These are phyloP conservation scores for Andrena marginata DNA, from an alignment of 2,888 invertebrate genomes.

Conservation along the genomic window DNA sequence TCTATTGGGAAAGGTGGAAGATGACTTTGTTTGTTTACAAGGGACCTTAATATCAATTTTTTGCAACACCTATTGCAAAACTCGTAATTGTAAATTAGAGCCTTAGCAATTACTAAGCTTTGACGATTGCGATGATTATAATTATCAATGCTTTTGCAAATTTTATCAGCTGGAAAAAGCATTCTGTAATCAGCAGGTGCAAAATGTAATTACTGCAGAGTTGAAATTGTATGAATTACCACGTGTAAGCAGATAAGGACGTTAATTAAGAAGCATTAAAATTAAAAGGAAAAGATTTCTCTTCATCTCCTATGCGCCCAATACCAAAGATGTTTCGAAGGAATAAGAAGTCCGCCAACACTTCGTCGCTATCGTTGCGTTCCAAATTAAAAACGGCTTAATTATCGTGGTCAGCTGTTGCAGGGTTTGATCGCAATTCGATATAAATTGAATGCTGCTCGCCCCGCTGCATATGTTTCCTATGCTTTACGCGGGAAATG, in stretches of 20 bases:
- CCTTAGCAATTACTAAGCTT: too few species aligned
- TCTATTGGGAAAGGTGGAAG: too few species aligned
- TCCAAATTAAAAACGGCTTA: constrained; percentile 7
- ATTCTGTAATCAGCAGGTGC: neutral
- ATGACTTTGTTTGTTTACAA: too few species aligned
- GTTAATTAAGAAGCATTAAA: constrained; percentile 1
- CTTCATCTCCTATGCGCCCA: neutral
- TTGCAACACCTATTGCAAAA: too few species aligned
- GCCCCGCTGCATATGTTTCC: neutral
- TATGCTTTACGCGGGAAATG: neutral
- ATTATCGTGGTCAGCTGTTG: neutral
- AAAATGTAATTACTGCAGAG: neutral
- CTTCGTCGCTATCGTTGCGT: neutral
- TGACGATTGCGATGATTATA: too few species aligned
- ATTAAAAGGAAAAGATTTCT: constrained; percentile 4
- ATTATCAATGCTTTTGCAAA: neutral
- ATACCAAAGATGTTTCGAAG: neutral
- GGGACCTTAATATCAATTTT: too few species aligned
- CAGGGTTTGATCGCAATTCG: neutral
- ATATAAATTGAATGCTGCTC: neutral
- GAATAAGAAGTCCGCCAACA: neutral
- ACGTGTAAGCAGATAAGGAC: neutral
- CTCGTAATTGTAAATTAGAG: too few species aligned
- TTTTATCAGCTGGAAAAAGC: neutral
- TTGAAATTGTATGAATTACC: neutral